These are phyloP conservation scores for Charaxes varanes DNA, from an alignment of 1,140 invertebrate genomes.

Conservation along the genomic window DNA sequence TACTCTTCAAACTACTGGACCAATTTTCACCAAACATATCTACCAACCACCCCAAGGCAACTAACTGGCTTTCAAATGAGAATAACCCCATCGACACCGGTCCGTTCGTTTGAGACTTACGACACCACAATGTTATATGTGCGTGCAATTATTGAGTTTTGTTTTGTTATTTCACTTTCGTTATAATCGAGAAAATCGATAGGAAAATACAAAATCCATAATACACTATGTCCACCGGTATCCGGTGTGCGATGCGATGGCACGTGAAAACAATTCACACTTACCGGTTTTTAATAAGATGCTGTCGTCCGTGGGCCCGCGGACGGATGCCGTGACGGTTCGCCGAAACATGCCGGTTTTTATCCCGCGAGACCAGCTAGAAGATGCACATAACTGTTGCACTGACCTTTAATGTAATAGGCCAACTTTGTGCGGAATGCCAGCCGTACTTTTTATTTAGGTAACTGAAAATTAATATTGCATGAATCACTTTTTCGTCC, in stretches of 20 bases:
- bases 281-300: slow-evolving; percentile 30
- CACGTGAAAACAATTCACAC: slow-evolving; percentile 25
- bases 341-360: slow-evolving; percentile 28
- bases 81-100: too few relatives aligned
- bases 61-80: too few relatives aligned
- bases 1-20: too few relatives aligned
- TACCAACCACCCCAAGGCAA: too few relatives aligned
- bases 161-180: too few relatives aligned
- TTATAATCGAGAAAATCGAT: too few relatives aligned
- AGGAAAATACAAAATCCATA: too few relatives aligned
- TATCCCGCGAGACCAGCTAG: slow-evolving; percentile 12
- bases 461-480: neutral
- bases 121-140: too few relatives aligned
- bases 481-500: neutral
- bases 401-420: slow-evolving; percentile 6
- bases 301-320: slow-evolving; percentile 14
- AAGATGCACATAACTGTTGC: slow-evolving; percentile 13
- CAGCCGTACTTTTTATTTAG: neutral
- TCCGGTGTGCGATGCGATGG: slow-evolving; percentile 40
- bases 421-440: neutral
- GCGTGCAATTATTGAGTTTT: too few relatives aligned
- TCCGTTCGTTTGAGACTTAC: too few relatives aligned
- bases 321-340: slow-evolving; percentile 22
- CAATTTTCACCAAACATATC: too few relatives aligned
- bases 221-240: too few relatives aligned